Base-by-base conservation (phyloP, 2,113 vertebrate species). In the Azemiops feae region DNA sequence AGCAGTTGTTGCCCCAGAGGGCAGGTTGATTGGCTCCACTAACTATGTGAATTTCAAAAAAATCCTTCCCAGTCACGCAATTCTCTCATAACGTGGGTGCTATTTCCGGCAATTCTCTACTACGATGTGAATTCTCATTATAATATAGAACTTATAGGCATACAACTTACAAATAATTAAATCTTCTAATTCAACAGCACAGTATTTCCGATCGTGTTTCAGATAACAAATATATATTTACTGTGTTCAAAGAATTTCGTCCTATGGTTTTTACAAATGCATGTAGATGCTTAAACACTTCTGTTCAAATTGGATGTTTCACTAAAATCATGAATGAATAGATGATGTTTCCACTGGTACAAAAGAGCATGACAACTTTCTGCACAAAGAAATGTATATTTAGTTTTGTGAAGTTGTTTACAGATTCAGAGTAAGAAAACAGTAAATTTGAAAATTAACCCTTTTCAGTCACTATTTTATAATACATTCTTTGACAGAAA, bases 61-160 rank as follows among this genome's bases (percentile, higher is more conserved):
- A 55, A 93, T 89, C 81, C 92, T 90, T 90, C 25, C 22, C 23
- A 4, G 7, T 90, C 92, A 87, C 81, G 55, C 92, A 86, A 93
- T 45, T 22, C 34, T 88, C 92, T 39, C 60, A 85, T 87, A 86
- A 53, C 43, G 27, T 54, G 3, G 12, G 43, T 39, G 53, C 43
- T 57, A 50, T 93, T 93, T 93, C 14, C n/a, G 1, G 89, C 45
- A 60, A 34, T 60, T 30, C n/a, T 81, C 14, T 9, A 81, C 18
- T 81, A 20, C 34, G 8, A 43, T 43, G 18, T 86, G 34, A 55
- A 90, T 93, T 90, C 89, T 64, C 25, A 64, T 50, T 22, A 52
- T 85, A 90, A 90, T 23, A 5, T 20, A 34, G 74, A 52, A 47
- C 43, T 64, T 69, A 43, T 85, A 85, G 60, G 47, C 27, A 89